Conservation (phyloP, 2,113 vertebrate species). For the Archocentrus centrarchus region DNA sequence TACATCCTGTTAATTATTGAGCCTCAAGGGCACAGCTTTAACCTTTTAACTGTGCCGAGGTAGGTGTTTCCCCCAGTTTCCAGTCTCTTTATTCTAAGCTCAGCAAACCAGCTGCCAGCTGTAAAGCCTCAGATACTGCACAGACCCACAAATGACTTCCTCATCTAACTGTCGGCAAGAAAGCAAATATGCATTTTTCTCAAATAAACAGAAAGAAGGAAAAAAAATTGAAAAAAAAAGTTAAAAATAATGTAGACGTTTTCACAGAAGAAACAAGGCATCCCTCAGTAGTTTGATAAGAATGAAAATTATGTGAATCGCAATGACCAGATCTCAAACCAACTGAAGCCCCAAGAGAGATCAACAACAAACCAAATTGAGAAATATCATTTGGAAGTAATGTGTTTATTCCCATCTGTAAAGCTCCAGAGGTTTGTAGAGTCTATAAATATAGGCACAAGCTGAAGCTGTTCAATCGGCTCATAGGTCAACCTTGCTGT, state of each 20-base stretch:
- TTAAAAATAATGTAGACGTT: not conserved
- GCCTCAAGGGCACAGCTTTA: not conserved
- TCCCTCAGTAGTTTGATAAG: conserved; percentile 6
- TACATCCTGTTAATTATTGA: not conserved
- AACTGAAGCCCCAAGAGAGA: not conserved
- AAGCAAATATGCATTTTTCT: not conserved
- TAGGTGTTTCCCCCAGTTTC: conserved; percentile 11
- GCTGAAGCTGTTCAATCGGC: not conserved
- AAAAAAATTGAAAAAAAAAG: not conserved
- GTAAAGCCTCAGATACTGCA: not conserved
- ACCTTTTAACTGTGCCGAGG: conserved; percentile 1
- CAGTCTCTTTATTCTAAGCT: conserved; percentile 3
- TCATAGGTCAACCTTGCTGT: not conserved
- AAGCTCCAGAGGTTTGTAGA: not conserved
- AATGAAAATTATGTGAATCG: conserved; percentile 6
- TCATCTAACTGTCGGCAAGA: not conserved
- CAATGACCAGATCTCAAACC: not conserved
- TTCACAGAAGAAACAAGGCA: not conserved
- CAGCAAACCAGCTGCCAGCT: conserved; percentile 19
- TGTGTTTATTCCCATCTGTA: not conserved
- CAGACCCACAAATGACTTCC: conserved; percentile 13
- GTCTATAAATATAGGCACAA: not conserved
- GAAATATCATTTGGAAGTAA: not conserved
- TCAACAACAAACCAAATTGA: conserved; percentile 4
- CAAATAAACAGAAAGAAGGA: not conserved